Evolutionary conservation across 92 coral and sea anemone genomes (phyloP).

Genomic region (Blastomussa wellsi): DNA sequence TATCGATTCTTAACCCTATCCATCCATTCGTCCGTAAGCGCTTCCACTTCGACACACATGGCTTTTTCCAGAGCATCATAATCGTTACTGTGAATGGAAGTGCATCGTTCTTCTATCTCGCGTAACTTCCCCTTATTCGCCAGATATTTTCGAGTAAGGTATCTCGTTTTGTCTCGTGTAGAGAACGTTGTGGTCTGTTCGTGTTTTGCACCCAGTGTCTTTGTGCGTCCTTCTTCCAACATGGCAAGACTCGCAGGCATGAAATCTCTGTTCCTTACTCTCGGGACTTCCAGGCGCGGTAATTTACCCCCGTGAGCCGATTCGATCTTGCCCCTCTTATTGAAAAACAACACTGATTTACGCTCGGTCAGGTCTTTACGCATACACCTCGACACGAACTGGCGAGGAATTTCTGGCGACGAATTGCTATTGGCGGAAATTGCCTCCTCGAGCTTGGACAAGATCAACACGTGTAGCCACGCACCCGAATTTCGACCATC

Average conservation of each 20-base stretch:
- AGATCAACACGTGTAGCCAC: constrained; percentile 8
- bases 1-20: neutral
- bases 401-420: neutral
- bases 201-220: neutral
- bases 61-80: constrained; percentile 1
- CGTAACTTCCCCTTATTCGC: constrained; percentile 6
- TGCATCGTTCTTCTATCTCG: neutral
- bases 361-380: constrained; percentile 6
- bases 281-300: neutral
- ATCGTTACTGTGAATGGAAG: neutral
- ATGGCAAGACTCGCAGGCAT: constrained; percentile 22
- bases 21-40: constrained; percentile 12
- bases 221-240: neutral
- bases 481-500: neutral
- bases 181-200: neutral
- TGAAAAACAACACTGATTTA: neutral
- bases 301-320: constrained; percentile 6
- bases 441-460: neutral
- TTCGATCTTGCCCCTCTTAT: neutral
- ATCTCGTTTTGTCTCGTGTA: neutral
- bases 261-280: neutral
- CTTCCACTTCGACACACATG: neutral
- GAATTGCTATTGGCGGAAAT: neutral
- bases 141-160: constrained; percentile 1
- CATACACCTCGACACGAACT: neutral